These are phyloP conservation scores for Amphipoea oculea DNA, from an alignment of 2,888 invertebrate species.

Conservation along the genomic window DNA sequence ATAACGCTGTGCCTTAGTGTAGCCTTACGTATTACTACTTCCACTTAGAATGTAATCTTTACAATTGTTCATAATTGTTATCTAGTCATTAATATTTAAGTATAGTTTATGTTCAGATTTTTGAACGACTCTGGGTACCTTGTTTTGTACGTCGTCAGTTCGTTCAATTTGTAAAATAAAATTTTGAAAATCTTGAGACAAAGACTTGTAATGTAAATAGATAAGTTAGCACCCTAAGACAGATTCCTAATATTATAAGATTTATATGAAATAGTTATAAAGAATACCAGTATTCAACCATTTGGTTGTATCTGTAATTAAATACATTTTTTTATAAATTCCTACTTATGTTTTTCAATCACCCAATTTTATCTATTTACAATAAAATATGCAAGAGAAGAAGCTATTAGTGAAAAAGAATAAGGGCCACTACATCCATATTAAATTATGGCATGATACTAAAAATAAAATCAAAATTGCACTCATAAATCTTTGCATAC, in stretches of 20 bases:
- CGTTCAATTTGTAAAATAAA: constrained; percentile 58
- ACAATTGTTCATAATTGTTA: constrained; percentile 82
- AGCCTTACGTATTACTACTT: constrained; percentile 81
- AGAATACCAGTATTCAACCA: constrained; percentile 74
- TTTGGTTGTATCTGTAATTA: constrained; percentile 78
- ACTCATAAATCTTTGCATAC: constrained; percentile 59
- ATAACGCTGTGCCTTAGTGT: constrained; percentile 88
- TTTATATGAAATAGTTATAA: constrained; percentile 75
- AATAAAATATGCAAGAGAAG: not conserved
- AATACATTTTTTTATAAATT: constrained; percentile 68
- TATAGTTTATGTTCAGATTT: constrained; percentile 68
- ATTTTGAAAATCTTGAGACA: constrained; percentile 78
- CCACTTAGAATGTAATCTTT: constrained; percentile 77
- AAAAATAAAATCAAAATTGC: constrained; percentile 60
- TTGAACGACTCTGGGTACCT: constrained; percentile 36
- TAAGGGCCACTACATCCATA: constrained; percentile 14
- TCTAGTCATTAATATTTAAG: constrained; percentile 88
- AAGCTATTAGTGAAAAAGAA: constrained; percentile 19
- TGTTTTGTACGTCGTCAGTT: constrained; percentile 20
- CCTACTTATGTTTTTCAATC: constrained; percentile 43
- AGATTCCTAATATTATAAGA: constrained; percentile 89
- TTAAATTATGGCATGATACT: constrained; percentile 36
- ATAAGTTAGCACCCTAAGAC: constrained; percentile 85
- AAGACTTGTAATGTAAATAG: constrained; percentile 86
- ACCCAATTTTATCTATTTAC: not conserved